phyloP scores from a whole-genome alignment of 1,140 invertebrate genomes.

The Formica selysi region DNA sequence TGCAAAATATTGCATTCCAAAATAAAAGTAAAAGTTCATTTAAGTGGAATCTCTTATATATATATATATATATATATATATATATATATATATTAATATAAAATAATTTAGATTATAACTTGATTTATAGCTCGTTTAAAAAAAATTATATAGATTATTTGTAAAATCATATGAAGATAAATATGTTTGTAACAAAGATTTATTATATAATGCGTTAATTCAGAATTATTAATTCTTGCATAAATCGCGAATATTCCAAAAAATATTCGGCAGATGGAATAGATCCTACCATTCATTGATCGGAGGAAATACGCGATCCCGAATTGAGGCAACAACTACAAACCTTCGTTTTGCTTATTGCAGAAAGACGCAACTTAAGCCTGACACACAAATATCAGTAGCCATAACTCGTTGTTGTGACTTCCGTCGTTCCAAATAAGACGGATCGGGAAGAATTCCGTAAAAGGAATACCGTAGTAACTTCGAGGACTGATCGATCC shows the following conservation, averaged over 20 bases:
- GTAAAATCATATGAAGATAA: background rate
- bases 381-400: conserved; percentile 4
- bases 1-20: background rate
- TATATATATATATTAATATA: background rate
- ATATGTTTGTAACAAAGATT: conserved; percentile 5
- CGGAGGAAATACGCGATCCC: background rate
- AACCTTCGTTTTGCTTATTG: conserved; percentile 2
- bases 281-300: background rate
- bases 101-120: conserved; percentile 1
- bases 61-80: background rate
- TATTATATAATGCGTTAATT: background rate
- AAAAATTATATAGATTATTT: background rate
- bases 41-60: background rate
- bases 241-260: background rate
- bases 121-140: background rate
- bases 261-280: background rate
- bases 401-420: conserved; percentile 67
- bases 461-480: conserved; percentile 19
- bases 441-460: conserved; percentile 60
- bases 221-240: background rate
- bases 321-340: conserved; percentile 8
- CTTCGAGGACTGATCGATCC: conserved; percentile 52
- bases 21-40: background rate
- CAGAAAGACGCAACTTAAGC: conserved; percentile 11
- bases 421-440: conserved; percentile 61